Conservation (phyloP, 2,888 invertebrate genomes). For the Pseudococcus viburni region DNA sequence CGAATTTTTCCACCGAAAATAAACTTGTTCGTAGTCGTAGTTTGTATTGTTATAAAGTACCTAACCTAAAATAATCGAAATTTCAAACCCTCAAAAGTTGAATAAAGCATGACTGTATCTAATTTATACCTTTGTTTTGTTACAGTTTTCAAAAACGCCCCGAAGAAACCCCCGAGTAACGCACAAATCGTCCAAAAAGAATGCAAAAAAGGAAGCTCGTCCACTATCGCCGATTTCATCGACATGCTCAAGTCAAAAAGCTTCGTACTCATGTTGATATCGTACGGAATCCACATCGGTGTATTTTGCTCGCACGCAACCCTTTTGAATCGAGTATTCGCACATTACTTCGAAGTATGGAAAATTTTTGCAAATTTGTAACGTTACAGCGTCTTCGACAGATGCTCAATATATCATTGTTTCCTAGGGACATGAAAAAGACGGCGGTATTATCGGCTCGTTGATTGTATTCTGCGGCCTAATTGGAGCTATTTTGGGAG, state of each 20-base stretch:
- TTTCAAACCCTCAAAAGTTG: background rate
- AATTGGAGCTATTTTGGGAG: constrained; percentile 92
- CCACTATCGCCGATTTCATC: constrained; percentile 71
- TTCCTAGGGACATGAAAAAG: constrained; percentile 78
- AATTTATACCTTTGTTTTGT: background rate
- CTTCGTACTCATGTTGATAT: constrained; percentile 76
- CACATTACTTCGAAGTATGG: constrained; percentile 72
- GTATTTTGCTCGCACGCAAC: constrained; percentile 82
- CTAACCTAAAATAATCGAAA: no score
- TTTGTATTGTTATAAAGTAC: no score
- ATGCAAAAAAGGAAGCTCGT: constrained; percentile 68
- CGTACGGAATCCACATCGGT: constrained; percentile 82
- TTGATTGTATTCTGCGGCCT: constrained; percentile 94
- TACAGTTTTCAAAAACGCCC: constrained; percentile 90
- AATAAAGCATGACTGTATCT: background rate
- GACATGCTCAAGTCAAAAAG: constrained; percentile 75
- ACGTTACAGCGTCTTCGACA: background rate
- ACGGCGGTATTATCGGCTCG: constrained; percentile 92
- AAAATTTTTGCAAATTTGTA: background rate
- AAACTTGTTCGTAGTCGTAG: no score
- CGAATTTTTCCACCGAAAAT: no score
- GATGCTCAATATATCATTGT: constrained; percentile 58
- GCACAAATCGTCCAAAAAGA: constrained; percentile 77
- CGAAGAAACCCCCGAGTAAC: constrained; percentile 89
- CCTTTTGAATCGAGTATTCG: constrained; percentile 74